A percentile compares a stretch with the other conserved stretches of the same genome.
Evolutionary conservation across 64 coral and sea anemone species (phyloP).

Genomic region (Stylophora pistillata): DNA sequence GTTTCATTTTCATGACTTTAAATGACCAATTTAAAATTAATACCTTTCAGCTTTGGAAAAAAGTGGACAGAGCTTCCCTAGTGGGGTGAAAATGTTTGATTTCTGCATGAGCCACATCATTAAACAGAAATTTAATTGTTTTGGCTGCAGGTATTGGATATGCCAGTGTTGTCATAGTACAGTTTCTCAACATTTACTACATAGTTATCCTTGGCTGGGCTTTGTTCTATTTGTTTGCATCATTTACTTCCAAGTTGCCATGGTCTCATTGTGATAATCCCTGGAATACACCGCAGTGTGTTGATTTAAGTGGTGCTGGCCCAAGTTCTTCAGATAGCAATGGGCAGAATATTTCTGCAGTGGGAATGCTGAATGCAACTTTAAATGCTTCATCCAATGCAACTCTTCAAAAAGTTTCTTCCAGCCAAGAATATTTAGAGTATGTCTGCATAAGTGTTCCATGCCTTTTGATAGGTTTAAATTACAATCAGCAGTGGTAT

Average conservation of each 20-base stretch:
- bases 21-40: too few species aligned
- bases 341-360: neutral
- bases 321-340: neutral
- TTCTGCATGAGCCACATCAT: too few species aligned
- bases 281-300: slow-evolving; percentile 79
- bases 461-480: neutral
- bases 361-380: slow-evolving; percentile 1
- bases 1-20: too few species aligned
- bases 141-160: slow-evolving; percentile 62
- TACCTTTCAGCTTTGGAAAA: too few species aligned
- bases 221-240: slow-evolving; percentile 80
- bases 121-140: neutral
- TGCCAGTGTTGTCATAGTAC: slow-evolving; percentile 65
- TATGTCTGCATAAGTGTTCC: neutral
- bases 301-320: slow-evolving; percentile 18
- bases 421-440: slow-evolving; percentile 78
- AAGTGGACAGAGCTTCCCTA: too few species aligned
- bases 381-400: neutral
- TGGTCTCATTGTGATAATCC: slow-evolving; percentile 87
- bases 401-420: neutral
- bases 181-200: slow-evolving; percentile 86
- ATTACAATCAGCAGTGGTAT: too few species aligned
- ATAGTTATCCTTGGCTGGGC: slow-evolving; percentile 77
- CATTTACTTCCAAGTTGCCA: slow-evolving; percentile 66
- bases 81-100: too few species aligned